Percentiles rank a stretch among this genome's conserved stretches.
Conservation (phyloP, 2,797 vertebrate genomes). For the Amblyraja radiata region DNA sequence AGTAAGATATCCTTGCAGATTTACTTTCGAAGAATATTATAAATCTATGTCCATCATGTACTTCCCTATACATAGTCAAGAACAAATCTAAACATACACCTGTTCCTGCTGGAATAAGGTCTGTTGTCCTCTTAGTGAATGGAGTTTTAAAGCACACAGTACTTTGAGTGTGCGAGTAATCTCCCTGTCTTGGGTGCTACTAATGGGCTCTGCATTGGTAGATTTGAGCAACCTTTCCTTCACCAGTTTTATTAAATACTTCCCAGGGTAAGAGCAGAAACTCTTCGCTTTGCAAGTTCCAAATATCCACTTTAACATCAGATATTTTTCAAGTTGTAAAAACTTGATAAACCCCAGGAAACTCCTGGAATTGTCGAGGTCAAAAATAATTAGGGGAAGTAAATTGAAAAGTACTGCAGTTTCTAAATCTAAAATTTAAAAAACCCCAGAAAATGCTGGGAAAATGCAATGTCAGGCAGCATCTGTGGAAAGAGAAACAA, state of each 20-base stretch:
- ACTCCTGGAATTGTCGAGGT: background rate
- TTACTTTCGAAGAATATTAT: background rate
- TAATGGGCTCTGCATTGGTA: background rate
- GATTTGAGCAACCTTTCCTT: background rate
- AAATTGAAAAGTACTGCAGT: no score
- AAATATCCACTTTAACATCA: background rate
- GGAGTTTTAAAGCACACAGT: background rate
- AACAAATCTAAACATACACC: background rate
- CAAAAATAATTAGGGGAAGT: background rate
- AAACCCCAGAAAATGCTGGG: no score
- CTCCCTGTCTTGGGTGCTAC: background rate
- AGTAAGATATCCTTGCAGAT: background rate
- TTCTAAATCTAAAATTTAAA: no score
- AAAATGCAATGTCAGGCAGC: no score
- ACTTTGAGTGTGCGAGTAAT: background rate
- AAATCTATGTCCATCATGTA: background rate
- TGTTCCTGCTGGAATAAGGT: no score
- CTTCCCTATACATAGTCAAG: background rate
- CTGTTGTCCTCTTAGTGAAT: background rate
- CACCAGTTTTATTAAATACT: background rate
- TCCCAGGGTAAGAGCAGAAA: background rate
- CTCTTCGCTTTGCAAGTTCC: background rate
- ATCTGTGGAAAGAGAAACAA: no score
- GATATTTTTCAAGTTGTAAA: background rate
- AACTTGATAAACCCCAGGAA: background rate